Percentiles rank a stretch among this genome's conserved stretches.
These are phyloP conservation scores for Drepana falcataria DNA, from an alignment of 2,888 invertebrate genomes.

Conservation along the genomic window DNA sequence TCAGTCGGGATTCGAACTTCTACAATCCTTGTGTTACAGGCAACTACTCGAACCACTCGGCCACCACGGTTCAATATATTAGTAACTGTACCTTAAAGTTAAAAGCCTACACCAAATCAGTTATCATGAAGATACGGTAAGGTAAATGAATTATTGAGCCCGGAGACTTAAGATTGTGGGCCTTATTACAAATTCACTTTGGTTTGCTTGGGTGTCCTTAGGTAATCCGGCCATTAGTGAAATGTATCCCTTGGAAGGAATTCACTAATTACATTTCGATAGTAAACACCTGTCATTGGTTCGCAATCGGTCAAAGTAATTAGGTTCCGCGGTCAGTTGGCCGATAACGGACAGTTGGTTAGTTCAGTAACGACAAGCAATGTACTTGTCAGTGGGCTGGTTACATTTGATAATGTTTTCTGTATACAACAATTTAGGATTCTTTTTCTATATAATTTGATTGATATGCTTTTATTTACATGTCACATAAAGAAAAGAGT, in stretches of 20 bases:
- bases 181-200: constrained; percentile 69
- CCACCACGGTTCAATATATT: background rate
- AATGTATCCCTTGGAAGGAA: constrained; percentile 38
- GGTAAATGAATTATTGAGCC: constrained; percentile 55
- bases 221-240: constrained; percentile 59
- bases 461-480: no score
- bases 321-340: constrained; percentile 52
- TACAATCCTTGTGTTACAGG: no score
- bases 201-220: constrained; percentile 31
- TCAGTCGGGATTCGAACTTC: no score
- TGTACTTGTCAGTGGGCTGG: background rate
- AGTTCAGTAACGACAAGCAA: constrained; percentile 45
- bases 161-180: constrained; percentile 46
- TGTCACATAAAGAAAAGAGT: no score
- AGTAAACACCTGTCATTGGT: constrained; percentile 60
- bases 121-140: constrained; percentile 20
- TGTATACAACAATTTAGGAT: no score
- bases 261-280: constrained; percentile 60
- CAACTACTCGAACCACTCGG: no score
- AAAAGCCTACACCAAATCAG: constrained; percentile 21
- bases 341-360: constrained; percentile 45
- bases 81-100: background rate
- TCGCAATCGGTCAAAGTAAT: constrained; percentile 42
- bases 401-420: background rate
- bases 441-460: no score